Evolutionary conservation across 1,140 invertebrate genomes (phyloP).

Genomic region (Ostrea edulis): DNA sequence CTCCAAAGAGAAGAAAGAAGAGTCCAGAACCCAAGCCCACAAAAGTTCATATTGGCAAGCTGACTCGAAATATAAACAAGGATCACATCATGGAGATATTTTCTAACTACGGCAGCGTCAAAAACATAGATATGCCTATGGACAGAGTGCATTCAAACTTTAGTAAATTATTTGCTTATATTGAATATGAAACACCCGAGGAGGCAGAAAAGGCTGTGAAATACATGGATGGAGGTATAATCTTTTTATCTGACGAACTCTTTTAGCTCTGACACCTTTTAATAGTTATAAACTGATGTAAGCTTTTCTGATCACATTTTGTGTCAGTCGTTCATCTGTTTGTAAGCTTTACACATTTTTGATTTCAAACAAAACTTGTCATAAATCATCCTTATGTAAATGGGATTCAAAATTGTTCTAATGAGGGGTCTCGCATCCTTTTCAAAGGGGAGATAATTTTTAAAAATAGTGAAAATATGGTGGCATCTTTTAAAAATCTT

Average conservation of each 20-base stretch:
- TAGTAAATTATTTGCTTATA: slow-evolving; percentile 94
- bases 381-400: too few relatives aligned
- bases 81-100: slow-evolving; percentile 98
- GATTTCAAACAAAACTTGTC: too few relatives aligned
- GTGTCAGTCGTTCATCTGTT: too few relatives aligned
- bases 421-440: too few relatives aligned
- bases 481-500: too few relatives aligned
- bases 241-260: not conserved
- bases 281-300: too few relatives aligned
- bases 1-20: slow-evolving; percentile 69
- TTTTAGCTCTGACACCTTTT: too few relatives aligned
- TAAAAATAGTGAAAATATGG: too few relatives aligned
- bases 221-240: slow-evolving; percentile 97
- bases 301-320: too few relatives aligned
- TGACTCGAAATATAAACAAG: slow-evolving; percentile 94
- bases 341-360: too few relatives aligned
- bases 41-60: slow-evolving; percentile 94
- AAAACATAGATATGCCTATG: slow-evolving; percentile 92
- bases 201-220: slow-evolving; percentile 99
- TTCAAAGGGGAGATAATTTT: too few relatives aligned
- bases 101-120: slow-evolving; percentile 93
- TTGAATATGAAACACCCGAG: slow-evolving; percentile 95
- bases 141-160: slow-evolving; percentile 92
- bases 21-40: slow-evolving; percentile 74
- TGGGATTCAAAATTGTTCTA: too few relatives aligned